phyloP scores from a whole-genome alignment of 2,113 vertebrate species.

The Willisornis vidua region DNA sequence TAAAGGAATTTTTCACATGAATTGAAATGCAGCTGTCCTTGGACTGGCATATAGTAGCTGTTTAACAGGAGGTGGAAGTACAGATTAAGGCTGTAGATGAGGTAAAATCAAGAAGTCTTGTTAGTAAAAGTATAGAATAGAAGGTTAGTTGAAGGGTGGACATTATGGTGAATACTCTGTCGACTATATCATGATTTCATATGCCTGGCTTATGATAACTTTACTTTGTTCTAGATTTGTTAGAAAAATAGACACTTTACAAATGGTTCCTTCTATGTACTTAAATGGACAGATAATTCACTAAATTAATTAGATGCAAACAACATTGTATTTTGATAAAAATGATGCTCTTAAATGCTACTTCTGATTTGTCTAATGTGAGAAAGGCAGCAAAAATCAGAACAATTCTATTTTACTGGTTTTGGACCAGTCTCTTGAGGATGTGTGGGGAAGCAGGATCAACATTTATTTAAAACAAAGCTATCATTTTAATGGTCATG shows the following conservation, averaged over 20 bases:
- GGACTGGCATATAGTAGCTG: not conserved
- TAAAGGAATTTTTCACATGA: constrained; percentile 26
- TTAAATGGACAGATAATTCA: not conserved
- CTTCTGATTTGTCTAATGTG: not conserved
- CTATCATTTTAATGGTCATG: not conserved
- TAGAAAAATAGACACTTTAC: not conserved
- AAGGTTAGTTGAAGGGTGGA: not conserved
- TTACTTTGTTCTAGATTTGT: not conserved
- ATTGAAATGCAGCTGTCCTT: constrained; percentile 26
- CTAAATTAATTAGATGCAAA: not conserved
- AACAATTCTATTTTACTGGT: not conserved
- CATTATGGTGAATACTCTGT: accelerated
- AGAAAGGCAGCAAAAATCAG: not conserved
- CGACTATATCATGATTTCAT: not conserved
- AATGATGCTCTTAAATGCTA: not conserved
- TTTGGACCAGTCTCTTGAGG: not conserved
- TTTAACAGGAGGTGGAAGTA: constrained; percentile 19
- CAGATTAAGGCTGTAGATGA: not conserved
- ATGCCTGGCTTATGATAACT: not conserved
- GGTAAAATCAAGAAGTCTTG: not conserved
- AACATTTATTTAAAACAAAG: not conserved
- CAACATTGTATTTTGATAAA: not conserved
- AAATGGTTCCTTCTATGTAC: not conserved
- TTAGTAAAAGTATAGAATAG: not conserved
- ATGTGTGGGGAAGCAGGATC: accelerated